Percentiles rank a stretch among this genome's conserved stretches.
Evolutionary conservation across 2,797 vertebrate genomes (phyloP).

Genomic region (Pachyuromys duprasi): DNA sequence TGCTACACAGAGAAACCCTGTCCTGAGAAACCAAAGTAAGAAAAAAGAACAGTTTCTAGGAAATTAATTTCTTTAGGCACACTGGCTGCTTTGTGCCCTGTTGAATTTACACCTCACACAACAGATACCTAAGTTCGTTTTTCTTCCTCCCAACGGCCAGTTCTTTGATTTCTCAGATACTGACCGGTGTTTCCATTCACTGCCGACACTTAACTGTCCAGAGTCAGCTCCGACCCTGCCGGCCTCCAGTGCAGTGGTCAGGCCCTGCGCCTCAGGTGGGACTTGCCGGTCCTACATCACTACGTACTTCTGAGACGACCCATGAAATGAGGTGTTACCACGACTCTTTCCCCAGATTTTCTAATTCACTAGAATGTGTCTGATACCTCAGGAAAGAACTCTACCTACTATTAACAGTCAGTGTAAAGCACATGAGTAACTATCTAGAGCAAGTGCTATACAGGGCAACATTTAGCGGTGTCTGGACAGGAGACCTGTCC

Average conservation of each 20-base stretch:
- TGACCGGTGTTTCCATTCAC: neutral
- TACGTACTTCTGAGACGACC: neutral
- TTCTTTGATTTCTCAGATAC: neutral
- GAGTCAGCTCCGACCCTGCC: neutral
- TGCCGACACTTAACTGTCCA: neutral
- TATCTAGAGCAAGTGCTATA: neutral
- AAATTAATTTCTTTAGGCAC: neutral
- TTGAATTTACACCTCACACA: neutral
- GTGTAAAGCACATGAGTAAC: neutral
- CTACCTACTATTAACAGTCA: neutral
- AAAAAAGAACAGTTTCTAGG: neutral
- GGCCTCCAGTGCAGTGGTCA: no score
- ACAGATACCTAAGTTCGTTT: neutral
- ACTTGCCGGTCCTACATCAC: neutral
- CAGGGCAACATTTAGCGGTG: neutral
- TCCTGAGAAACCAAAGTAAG: neutral
- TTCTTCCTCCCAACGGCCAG: neutral
- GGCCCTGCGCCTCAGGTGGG: neutral
- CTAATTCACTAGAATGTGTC: neutral
- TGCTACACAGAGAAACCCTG: neutral
- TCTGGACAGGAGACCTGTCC: neutral
- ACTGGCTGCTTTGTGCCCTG: neutral
- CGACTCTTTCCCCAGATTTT: neutral
- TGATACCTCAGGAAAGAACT: neutral
- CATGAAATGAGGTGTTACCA: neutral